Evolutionary conservation across 2,797 vertebrate genomes (phyloP).

Genomic region (Girardinus metallicus): DNA sequence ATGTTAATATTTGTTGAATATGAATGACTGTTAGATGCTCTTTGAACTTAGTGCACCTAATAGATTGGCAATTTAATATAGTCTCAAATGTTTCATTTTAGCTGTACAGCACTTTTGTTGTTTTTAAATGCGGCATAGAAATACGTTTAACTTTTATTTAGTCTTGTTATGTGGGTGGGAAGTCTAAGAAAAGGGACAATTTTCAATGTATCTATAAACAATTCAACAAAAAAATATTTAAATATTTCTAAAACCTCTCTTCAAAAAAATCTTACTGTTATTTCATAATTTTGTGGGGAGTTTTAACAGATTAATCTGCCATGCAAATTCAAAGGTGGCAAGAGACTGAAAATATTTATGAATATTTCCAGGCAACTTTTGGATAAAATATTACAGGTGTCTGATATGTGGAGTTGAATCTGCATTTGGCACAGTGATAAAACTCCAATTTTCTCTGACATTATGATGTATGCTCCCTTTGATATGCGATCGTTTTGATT

Average conservation of each 20-base stretch:
- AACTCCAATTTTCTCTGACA: constrained; percentile 44
- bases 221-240: background rate
- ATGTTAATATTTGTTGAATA: background rate
- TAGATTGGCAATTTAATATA: background rate
- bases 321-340: constrained; percentile 24
- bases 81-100: background rate
- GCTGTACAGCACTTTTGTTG: background rate
- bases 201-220: constrained; percentile 12
- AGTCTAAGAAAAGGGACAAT: constrained; percentile 13
- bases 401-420: constrained; percentile 32
- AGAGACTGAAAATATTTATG: constrained; percentile 20
- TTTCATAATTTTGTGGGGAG: constrained; percentile 4
- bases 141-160: background rate
- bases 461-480: constrained; percentile 54
- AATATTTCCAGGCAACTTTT: constrained; percentile 29
- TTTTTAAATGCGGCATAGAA: background rate
- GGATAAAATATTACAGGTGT: constrained; percentile 14
- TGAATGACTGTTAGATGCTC: no score
- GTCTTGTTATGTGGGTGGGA: background rate
- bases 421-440: constrained; percentile 37
- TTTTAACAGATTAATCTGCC: constrained; percentile 12
- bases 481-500: constrained; percentile 72
- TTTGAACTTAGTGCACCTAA: background rate
- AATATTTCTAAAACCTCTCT: background rate
- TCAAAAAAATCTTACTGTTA: constrained; percentile 6